Conservation (phyloP, 2,888 invertebrate species). For the Oxycera nigricornis region DNA sequence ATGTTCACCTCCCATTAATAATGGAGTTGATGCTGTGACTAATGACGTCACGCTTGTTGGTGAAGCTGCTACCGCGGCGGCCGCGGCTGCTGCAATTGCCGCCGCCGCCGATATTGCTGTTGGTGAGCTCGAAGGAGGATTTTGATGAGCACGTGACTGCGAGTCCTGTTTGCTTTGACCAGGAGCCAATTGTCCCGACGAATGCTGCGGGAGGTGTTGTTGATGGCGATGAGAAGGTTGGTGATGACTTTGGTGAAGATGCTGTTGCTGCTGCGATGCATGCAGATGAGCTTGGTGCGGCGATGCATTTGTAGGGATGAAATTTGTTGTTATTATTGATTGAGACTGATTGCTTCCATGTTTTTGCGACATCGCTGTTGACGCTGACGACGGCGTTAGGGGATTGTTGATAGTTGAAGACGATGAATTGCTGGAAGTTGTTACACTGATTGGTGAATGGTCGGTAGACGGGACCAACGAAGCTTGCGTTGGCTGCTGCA, state of each 20-base stretch:
- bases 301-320: constrained; percentile 20
- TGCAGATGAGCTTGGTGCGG: constrained; percentile 42
- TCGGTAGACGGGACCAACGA: constrained; percentile 39
- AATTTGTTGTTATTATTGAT: constrained; percentile 42
- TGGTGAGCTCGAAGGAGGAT: constrained; percentile 9
- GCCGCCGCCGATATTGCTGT: constrained; percentile 38
- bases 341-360: constrained; percentile 38
- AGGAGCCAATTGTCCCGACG: constrained; percentile 45
- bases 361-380: constrained; percentile 36
- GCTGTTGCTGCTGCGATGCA: constrained; percentile 48
- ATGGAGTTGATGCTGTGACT: constrained; percentile 64
- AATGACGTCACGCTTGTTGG: constrained; percentile 53
- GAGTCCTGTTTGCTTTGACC: constrained; percentile 44
- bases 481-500: constrained; percentile 22
- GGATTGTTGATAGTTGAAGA: constrained; percentile 39
- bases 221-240: constrained; percentile 40
- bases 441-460: constrained; percentile 43
- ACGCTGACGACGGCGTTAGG: constrained; percentile 26
- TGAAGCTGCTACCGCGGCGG: constrained; percentile 51
- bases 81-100: constrained; percentile 43
- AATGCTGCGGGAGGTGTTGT: neutral
- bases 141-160: constrained; percentile 28
- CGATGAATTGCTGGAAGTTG: constrained; percentile 44
- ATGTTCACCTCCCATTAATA: constrained; percentile 87
- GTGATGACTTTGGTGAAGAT: constrained; percentile 35